phyloP scores from a whole-genome alignment of 2,888 invertebrate species.

The Andrena hattorfiana region DNA sequence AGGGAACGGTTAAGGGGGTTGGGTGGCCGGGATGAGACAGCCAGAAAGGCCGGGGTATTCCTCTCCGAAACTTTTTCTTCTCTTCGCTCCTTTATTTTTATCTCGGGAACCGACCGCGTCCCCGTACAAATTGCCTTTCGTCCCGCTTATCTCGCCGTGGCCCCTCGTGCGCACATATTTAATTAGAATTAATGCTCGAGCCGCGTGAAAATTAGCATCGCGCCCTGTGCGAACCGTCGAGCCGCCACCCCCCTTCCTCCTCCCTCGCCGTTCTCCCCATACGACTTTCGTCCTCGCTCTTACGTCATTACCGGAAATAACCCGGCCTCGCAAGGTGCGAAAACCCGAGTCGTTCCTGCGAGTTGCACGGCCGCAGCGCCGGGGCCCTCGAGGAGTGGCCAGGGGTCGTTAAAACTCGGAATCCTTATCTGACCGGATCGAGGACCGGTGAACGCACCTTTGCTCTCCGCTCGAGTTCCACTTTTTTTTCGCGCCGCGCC shows the following conservation, averaged over 20 bases:
- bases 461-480: conserved; percentile 46
- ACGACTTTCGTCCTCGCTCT: conserved; percentile 42
- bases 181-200: conserved; percentile 79
- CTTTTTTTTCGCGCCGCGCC: conserved; percentile 21
- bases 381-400: conserved; percentile 30
- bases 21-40: conserved; percentile 44
- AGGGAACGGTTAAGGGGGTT: conserved; percentile 7
- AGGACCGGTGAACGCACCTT: conserved; percentile 62
- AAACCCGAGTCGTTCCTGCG: conserved; percentile 66
- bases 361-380: conserved; percentile 39
- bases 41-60: conserved; percentile 60
- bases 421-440: conserved; percentile 67
- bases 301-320: conserved; percentile 76
- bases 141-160: conserved; percentile 73
- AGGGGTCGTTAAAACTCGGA: conserved; percentile 66
- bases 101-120: conserved; percentile 72
- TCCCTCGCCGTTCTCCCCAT: neutral
- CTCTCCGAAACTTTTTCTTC: conserved; percentile 64
- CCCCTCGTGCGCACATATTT: conserved; percentile 75
- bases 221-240: conserved; percentile 44
- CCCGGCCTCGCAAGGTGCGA: conserved; percentile 72
- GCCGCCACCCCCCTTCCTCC: neutral
- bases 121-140: conserved; percentile 78
- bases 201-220: conserved; percentile 77
- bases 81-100: conserved; percentile 65